A percentile compares a stretch with the other conserved stretches of the same genome.
Evolutionary conservation across 1,140 invertebrate species (phyloP).

Genomic region (Orchesella cincta): DNA sequence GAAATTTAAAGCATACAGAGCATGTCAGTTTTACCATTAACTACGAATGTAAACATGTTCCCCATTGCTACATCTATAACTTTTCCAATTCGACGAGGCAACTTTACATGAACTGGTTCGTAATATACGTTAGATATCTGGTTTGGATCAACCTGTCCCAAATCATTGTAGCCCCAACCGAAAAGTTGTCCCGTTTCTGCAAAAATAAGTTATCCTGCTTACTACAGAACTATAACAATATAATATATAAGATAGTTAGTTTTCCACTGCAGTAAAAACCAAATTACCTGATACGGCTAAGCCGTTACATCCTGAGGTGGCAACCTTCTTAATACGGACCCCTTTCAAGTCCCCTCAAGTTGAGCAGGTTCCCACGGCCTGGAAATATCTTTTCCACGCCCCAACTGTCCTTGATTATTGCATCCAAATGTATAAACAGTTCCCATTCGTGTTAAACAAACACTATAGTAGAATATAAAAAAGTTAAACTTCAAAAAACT

Average conservation of each 20-base stretch:
- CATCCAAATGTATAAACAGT: conserved; percentile 51
- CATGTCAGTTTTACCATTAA: conserved; percentile 68
- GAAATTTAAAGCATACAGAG: too few relatives aligned
- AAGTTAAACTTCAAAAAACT: neutral
- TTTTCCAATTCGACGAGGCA: conserved; percentile 68
- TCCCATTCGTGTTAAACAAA: conserved; percentile 58
- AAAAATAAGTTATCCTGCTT: conserved; percentile 47
- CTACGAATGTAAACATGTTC: conserved; percentile 80
- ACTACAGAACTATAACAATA: neutral
- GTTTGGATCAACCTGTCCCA: conserved; percentile 70
- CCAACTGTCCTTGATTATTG: conserved; percentile 44
- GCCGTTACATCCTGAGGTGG: conserved; percentile 80
- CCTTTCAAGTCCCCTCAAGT: conserved; percentile 79
- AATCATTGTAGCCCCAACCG: conserved; percentile 97
- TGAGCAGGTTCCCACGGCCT: conserved; percentile 63
- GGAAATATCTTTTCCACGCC: conserved; percentile 35
- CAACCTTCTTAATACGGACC: conserved; percentile 79
- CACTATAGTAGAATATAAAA: conserved; percentile 14
- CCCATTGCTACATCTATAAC: conserved; percentile 80
- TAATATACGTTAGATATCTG: conserved; percentile 54
- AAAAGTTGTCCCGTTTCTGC: conserved; percentile 88
- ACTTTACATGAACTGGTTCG: conserved; percentile 67
- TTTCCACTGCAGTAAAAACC: neutral
- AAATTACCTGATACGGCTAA: conserved; percentile 79
- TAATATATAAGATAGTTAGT: too few relatives aligned